Percentiles rank a stretch among this genome's conserved stretches.
Conservation (phyloP, 2,797 vertebrate genomes). For the Acipenser oxyrinchus region DNA sequence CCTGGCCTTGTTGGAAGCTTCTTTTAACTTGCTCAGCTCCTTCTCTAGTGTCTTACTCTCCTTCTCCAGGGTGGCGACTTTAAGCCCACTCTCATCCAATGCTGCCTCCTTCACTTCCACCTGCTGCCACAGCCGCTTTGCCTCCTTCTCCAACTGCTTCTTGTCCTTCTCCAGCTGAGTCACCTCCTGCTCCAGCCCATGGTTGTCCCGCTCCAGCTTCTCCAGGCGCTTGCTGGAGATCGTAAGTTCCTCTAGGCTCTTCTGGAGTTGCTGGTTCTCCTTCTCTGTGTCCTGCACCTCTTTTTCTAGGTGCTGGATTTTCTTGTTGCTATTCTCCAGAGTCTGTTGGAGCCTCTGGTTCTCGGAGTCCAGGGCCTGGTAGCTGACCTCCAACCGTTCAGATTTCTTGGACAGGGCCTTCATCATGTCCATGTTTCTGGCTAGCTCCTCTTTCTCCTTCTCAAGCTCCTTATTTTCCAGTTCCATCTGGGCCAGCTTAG, state of each 20-base stretch:
- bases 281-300: slow-evolving; percentile 81
- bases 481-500: slow-evolving; percentile 71
- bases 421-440: slow-evolving; percentile 60
- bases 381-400: slow-evolving; percentile 81
- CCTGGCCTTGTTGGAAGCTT: slow-evolving; percentile 74
- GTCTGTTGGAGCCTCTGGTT: slow-evolving; percentile 81
- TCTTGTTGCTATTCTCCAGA: slow-evolving; percentile 77
- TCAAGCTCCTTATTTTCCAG: slow-evolving; percentile 70
- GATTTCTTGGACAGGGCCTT: slow-evolving; percentile 72
- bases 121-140: slow-evolving; percentile 80
- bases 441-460: slow-evolving; percentile 66
- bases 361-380: slow-evolving; percentile 72
- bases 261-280: slow-evolving; percentile 81
- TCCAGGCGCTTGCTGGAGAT: slow-evolving; percentile 76
- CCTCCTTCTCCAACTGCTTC: slow-evolving; percentile 86
- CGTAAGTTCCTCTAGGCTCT: slow-evolving; percentile 76
- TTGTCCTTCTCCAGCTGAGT: slow-evolving; percentile 79
- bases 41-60: slow-evolving; percentile 76
- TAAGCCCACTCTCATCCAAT: slow-evolving; percentile 79
- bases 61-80: slow-evolving; percentile 75
- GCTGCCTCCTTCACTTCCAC: slow-evolving; percentile 80
- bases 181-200: slow-evolving; percentile 75
- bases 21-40: slow-evolving; percentile 72
- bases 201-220: slow-evolving; percentile 78
- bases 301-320: slow-evolving; percentile 76